Percentiles rank a stretch among this genome's conserved stretches.
These are phyloP conservation scores for Hymenopus coronatus DNA, from an alignment of 2,888 invertebrate genomes.

Conservation along the genomic window DNA sequence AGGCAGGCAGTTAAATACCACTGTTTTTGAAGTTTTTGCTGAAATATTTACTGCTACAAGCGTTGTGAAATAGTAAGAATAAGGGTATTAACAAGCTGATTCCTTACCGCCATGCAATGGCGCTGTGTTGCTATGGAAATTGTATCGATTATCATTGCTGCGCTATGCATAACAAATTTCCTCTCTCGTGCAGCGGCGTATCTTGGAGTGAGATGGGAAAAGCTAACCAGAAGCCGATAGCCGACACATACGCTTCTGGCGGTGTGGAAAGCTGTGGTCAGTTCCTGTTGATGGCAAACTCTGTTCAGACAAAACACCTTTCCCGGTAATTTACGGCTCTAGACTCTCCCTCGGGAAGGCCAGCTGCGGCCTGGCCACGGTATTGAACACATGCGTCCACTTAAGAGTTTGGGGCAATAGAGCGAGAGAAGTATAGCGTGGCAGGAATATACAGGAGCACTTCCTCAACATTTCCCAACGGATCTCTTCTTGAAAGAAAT, in stretches of 20 bases:
- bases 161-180: background rate
- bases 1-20: no score
- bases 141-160: background rate
- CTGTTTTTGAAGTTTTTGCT: no score
- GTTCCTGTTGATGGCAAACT: background rate
- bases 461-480: background rate
- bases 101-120: background rate
- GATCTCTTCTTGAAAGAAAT: background rate
- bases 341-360: background rate
- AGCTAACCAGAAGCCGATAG: background rate
- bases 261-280: background rate
- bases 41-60: no score
- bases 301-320: background rate
- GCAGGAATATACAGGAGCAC: background rate
- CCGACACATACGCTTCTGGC: background rate
- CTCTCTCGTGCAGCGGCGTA: background rate
- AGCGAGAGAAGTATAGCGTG: background rate
- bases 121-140: background rate
- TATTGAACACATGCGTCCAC: background rate
- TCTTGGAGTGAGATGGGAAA: background rate
- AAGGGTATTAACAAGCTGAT: background rate
- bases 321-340: background rate
- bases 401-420: background rate
- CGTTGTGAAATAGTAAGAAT: background rate
- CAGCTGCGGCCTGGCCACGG: background rate